A percentile compares a stretch with the other conserved stretches of the same genome.
These are phyloP conservation scores for Clarias laeviceps DNA, from an alignment of 2,797 vertebrate genomes.

Conservation along the genomic window DNA sequence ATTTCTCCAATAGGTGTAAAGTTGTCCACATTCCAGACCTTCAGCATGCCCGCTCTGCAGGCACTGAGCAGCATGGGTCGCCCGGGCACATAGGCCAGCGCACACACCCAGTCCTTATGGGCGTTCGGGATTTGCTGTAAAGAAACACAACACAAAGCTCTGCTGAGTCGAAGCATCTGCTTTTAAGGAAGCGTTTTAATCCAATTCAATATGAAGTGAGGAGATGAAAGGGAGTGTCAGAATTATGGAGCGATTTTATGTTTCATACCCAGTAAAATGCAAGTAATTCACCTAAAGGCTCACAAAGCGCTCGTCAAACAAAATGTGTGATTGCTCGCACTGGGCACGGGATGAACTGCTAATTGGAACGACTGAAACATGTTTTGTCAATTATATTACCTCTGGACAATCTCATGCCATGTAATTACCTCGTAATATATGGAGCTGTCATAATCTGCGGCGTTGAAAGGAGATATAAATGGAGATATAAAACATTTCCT, in stretches of 20 bases:
- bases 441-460: not conserved
- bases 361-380: not conserved
- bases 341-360: not conserved
- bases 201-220: not conserved
- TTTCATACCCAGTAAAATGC: not conserved
- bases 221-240: not conserved
- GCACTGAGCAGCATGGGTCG: slow-evolving; percentile 92
- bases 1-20: slow-evolving; percentile 93
- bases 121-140: slow-evolving; percentile 96
- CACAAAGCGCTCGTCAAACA: not conserved
- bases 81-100: slow-evolving; percentile 88
- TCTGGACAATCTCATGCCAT: not conserved
- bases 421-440: not conserved
- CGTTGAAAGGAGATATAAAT: too few relatives aligned
- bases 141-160: not conserved
- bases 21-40: slow-evolving; percentile 96
- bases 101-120: slow-evolving; percentile 98
- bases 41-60: slow-evolving; percentile 90
- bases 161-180: not conserved
- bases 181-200: not conserved
- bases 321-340: not conserved
- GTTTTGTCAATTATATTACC: not conserved
- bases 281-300: slow-evolving; percentile 2
- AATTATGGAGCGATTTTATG: not conserved
- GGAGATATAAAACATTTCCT: not conserved